Evolutionary conservation across 2,888 invertebrate species (phyloP).

Genomic region (Cryptocephalus moraei): DNA sequence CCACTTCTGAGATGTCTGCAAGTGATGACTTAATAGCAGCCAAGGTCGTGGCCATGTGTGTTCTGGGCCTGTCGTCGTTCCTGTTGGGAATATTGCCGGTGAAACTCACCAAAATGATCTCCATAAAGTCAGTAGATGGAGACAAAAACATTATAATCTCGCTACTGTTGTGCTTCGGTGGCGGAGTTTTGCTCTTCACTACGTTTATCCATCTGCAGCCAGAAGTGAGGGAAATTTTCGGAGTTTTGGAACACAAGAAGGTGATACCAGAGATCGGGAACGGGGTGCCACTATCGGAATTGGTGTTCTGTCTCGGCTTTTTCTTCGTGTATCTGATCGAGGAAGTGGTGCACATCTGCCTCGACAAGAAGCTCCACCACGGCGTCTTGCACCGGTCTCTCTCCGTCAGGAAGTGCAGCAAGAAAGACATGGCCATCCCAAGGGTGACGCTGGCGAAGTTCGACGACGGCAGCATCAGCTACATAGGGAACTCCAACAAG

Average conservation of each 20-base stretch:
- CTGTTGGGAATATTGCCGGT: constrained; percentile 48
- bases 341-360: constrained; percentile 46
- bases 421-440: constrained; percentile 31
- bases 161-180: constrained; percentile 52
- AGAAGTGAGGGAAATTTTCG: constrained; percentile 50
- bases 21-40: constrained; percentile 37
- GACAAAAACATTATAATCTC: constrained; percentile 45
- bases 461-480: constrained; percentile 31
- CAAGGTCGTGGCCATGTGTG: constrained; percentile 50
- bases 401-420: constrained; percentile 41
- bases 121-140: constrained; percentile 29
- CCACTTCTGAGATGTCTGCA: constrained; percentile 5
- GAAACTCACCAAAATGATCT: constrained; percentile 30
- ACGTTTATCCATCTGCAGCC: constrained; percentile 55
- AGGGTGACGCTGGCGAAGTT: constrained; percentile 31
- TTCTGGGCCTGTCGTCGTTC: constrained; percentile 48
- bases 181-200: constrained; percentile 54
- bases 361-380: constrained; percentile 39
- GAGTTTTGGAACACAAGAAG: constrained; percentile 36
- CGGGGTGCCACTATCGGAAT: constrained; percentile 41
- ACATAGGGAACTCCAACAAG: constrained; percentile 31
- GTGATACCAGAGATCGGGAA: constrained; percentile 39
- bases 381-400: constrained; percentile 36
- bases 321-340: constrained; percentile 55
- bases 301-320: constrained; percentile 52